Conservation (phyloP, 2,888 invertebrate species). For the Drosophila rellima region DNA sequence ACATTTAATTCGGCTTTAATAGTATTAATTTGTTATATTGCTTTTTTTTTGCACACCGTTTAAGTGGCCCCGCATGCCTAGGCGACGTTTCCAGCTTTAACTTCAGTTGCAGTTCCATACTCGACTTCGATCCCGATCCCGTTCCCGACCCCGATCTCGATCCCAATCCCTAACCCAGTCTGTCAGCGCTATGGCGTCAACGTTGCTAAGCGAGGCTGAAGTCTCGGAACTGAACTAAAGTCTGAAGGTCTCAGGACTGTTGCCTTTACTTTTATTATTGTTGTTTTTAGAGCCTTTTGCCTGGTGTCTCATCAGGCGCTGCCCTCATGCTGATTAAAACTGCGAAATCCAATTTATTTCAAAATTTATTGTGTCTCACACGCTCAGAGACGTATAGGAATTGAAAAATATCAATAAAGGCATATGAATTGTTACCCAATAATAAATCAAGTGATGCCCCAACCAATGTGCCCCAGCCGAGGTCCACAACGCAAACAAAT, state of each 20-base stretch:
- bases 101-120: slow-evolving; percentile 37
- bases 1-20: slow-evolving; percentile 1
- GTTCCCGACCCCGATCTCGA: slow-evolving; percentile 14
- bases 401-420: slow-evolving; percentile 79
- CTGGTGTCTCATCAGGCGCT: slow-evolving; percentile 57
- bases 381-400: slow-evolving; percentile 76
- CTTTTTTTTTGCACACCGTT: slow-evolving; percentile 64
- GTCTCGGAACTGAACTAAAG: slow-evolving; percentile 8
- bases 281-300: slow-evolving; percentile 33
- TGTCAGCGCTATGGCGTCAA: slow-evolving; percentile 63
- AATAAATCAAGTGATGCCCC: slow-evolving; percentile 72
- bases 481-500: slow-evolving; percentile 70
- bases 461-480: slow-evolving; percentile 11
- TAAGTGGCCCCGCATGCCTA: slow-evolving; percentile 71
- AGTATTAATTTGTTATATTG: slow-evolving; percentile 32
- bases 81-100: slow-evolving; percentile 53
- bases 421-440: slow-evolving; percentile 82
- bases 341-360: slow-evolving; percentile 82
- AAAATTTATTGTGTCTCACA: slow-evolving; percentile 81
- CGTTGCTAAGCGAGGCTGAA: slow-evolving; percentile 20
- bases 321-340: slow-evolving; percentile 77
- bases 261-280: slow-evolving; percentile 6
- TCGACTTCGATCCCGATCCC: slow-evolving; percentile 3
- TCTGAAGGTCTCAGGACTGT: slow-evolving; percentile 42
- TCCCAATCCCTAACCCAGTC: slow-evolving; percentile 25